Evolutionary conservation across 2,888 invertebrate species (phyloP), one percentile per base, ranked within the genome.

Genomic region (Drosophila limbata): DNA sequence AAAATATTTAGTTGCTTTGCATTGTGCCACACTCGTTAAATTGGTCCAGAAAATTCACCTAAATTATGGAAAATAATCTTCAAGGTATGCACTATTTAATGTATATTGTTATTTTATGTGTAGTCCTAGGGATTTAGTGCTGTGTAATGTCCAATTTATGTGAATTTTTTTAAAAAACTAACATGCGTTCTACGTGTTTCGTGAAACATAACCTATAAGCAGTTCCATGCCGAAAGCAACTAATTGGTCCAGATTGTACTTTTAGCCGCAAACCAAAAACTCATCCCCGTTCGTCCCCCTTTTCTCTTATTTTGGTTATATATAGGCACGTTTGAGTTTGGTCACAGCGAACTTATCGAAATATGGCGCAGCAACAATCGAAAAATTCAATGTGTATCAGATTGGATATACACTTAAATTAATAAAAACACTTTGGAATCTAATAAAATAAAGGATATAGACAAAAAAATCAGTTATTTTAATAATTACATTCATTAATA

Each of bases 91-190:
- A 39, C 37, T 52, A 31, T 50, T n/a, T 50, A 50, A 40, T 60
- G 59, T 42, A 47, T 39, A 21, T 39, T 51, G 50, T 19, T 44
- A 25, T 50, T 61, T 52, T 53, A 35, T 28, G 37, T 53, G 35
- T 62, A 47, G 62, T 31, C 19, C 53, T 47, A 62, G 28, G 28
- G 6, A 45, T 62, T 62, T 40, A 55, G 55, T 50, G 25, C 42
- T 37, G 51, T 64, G 56, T 45, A 56, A 51, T 64, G 51, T 56
- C 51, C 56, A 57, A 64, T 44, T 57, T 57, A 64, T 64, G 44
- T 51, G 56, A 56, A 45, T 50, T 48, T 64, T 64, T 50, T 40
- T 48, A 56, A 44, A 56, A 64, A 64, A 64, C 9, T 52, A 52
- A 39, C 25, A 25, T 52, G 44, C 19, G 44, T 55, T 17, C 28